Percentiles rank a stretch among this genome's conserved stretches.
These are phyloP conservation scores for Daktulosphaira vitifoliae DNA, from an alignment of 1,140 invertebrate species.

Conservation along the genomic window DNA sequence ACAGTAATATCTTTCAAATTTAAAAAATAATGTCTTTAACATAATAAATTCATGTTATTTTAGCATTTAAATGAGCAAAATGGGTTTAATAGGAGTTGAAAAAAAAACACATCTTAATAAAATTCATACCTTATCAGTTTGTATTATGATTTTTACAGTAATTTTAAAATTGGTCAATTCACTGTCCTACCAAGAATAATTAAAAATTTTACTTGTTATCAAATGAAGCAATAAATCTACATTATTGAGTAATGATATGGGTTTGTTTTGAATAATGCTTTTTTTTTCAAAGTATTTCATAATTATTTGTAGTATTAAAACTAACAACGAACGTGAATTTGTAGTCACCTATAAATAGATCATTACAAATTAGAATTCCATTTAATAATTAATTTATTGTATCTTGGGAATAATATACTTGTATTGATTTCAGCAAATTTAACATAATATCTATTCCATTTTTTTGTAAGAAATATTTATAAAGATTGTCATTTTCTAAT, in stretches of 20 bases:
- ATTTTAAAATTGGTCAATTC: too few relatives aligned
- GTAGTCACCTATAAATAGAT: conserved; percentile 2
- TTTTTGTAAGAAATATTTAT: conserved; percentile 18
- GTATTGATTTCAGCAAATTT: conserved; percentile 17
- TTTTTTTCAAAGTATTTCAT: conserved; percentile 16
- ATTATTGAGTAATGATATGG: conserved; percentile 1
- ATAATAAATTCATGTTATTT: too few relatives aligned
- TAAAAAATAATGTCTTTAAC: too few relatives aligned
- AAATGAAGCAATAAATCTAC: neutral
- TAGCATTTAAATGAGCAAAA: too few relatives aligned
- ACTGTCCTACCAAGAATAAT: too few relatives aligned
- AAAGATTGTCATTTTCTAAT: conserved; percentile 14
- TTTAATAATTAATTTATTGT: neutral
- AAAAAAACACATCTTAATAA: too few relatives aligned
- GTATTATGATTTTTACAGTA: too few relatives aligned
- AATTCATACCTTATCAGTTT: too few relatives aligned
- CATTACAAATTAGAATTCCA: too few relatives aligned
- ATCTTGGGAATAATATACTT: neutral
- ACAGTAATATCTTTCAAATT: too few relatives aligned
- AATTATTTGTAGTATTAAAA: conserved; percentile 16
- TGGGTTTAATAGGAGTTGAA: too few relatives aligned
- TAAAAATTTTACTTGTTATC: too few relatives aligned
- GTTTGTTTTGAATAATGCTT: neutral
- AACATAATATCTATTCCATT: conserved; percentile 10
- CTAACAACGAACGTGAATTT: conserved; percentile 1